Percentiles rank a stretch among this genome's conserved stretches.
Conservation (phyloP, 1,140 invertebrate genomes). For the Hylyphantes graminicola region DNA sequence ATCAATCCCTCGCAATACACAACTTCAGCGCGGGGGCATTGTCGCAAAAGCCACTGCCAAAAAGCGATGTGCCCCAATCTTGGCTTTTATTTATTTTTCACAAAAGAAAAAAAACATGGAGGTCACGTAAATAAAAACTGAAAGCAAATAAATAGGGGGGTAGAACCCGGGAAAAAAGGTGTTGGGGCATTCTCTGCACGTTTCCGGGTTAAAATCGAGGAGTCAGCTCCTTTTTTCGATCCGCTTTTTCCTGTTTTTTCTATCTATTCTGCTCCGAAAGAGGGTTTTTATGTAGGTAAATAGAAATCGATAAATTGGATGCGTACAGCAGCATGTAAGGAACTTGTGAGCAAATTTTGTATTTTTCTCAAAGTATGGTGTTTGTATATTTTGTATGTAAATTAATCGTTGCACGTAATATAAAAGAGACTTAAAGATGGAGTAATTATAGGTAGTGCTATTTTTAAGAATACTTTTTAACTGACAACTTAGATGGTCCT, state of each 20-base stretch:
- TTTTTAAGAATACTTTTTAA: too few species aligned
- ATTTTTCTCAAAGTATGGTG: too few species aligned
- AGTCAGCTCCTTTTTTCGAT: conserved; percentile 45
- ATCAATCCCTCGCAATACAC: neutral
- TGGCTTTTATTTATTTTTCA: neutral
- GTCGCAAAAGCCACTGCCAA: neutral
- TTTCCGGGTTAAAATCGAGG: conserved; percentile 50
- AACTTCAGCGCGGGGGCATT: neutral
- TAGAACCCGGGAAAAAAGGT: neutral
- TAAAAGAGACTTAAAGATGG: too few species aligned
- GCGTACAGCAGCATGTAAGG: neutral
- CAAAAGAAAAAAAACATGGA: neutral
- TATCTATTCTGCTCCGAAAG: conserved; percentile 6
- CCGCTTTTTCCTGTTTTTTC: neutral
- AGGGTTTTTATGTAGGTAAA: conserved; percentile 41
- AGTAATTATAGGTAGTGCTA: too few species aligned
- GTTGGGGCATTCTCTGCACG: conserved; percentile 32
- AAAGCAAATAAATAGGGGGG: conserved; percentile 42
- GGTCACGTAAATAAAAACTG: conserved; percentile 22
- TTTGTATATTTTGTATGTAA: too few species aligned
- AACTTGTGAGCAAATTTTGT: too few species aligned
- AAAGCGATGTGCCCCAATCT: too few species aligned
- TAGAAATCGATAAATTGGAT: conserved; percentile 38
- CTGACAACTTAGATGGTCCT: too few species aligned
- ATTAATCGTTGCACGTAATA: too few species aligned